Evolutionary conservation across 2,113 vertebrate species (phyloP), one percentile per base, ranked within the genome.

Genomic region (Lasiurus cinereus): DNA sequence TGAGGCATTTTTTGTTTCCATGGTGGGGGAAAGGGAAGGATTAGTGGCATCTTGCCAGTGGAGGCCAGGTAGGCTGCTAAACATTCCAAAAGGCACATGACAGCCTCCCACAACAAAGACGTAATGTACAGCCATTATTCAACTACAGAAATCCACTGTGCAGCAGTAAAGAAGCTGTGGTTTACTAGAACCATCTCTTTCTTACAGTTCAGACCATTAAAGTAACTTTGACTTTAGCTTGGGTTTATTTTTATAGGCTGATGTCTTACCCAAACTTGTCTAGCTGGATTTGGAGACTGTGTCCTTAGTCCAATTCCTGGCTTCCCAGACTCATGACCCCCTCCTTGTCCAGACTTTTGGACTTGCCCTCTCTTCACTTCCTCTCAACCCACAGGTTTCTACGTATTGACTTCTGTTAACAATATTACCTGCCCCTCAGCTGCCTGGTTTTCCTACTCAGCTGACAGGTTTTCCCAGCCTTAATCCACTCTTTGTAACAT

Each of bases 341-440:
- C 24, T 50, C 15, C 50, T 85, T 13, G 29, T 50, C 33, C 31
- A 62, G 9, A 21, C n/a, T 54, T 90, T 21, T 15, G 14, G 13
- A 16, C 9, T 56, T 77, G 1, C n/a, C 18, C 16, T 69, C 18
- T 46, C 7, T 36, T 8, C 31, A 52, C 36, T 78, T 24, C 36
- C 24, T 83, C 46, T 90, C 22, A 24, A 72, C 14, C 10, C 33
- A 39, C 19, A 93, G 59, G 50, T 89, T 79, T 83, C 78, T 78
- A 36, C 33, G 22, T 62, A 16, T 43, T 90, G 21, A 59, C 21
- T 2, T 77, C 33, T 74, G 19, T 54, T 67, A 90, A 48, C 79
- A 5, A 12, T 59, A 5, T 79, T 29, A 9, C 50, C 13, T n/a
- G 11, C 3, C 8, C 36, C 5, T 24, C 69, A 70, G 39, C 5